Evolutionary conservation across 2,113 vertebrate species (phyloP).

Genomic region (Rhipidura dahli): DNA sequence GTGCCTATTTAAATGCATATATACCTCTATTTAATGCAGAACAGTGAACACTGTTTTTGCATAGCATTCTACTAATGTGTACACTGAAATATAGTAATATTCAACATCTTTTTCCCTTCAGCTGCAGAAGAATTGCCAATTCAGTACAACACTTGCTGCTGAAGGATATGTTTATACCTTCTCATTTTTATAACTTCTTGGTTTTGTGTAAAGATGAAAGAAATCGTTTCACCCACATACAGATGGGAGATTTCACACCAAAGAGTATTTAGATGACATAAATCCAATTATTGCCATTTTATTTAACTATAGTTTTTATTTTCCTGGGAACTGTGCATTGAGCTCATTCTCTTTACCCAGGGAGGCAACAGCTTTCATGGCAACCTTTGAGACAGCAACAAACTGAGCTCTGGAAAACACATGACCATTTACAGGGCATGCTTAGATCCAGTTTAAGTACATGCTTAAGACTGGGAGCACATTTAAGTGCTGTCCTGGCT

Average conservation of each 20-base stretch:
- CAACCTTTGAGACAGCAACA: background rate
- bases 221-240: background rate
- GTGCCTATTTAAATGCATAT: slow-evolving; percentile 40
- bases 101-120: slow-evolving; percentile 8
- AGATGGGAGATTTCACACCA: background rate
- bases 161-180: background rate
- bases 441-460: background rate
- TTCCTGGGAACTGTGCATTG: background rate
- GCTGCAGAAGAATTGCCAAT: background rate
- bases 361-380: background rate
- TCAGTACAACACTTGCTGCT: background rate
- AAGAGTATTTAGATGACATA: background rate
- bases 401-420: background rate
- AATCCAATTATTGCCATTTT: background rate
- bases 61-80: background rate
- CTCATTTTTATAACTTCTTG: background rate
- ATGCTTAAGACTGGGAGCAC: background rate
- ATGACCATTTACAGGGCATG: background rate
- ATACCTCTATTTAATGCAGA: background rate
- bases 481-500: background rate
- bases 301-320: background rate
- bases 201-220: background rate
- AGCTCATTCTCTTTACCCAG: background rate
- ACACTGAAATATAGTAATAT: background rate
- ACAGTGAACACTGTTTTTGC: background rate